Evolutionary conservation across 2,113 vertebrate species (phyloP).

Genomic region (Ailuropoda melanoleuca): DNA sequence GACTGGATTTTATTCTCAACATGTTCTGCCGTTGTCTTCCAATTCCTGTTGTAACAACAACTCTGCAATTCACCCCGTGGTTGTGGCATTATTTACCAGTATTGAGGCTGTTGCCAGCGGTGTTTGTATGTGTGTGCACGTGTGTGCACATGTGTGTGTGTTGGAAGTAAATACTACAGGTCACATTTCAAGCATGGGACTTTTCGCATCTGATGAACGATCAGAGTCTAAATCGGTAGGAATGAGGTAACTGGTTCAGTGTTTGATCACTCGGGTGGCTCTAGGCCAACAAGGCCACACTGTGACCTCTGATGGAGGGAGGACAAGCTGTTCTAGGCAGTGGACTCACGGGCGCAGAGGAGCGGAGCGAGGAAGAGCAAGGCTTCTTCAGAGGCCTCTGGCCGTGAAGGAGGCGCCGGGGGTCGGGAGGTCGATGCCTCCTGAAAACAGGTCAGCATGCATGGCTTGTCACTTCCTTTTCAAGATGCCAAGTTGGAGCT

Average conservation of each 20-base stretch:
- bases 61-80: background rate
- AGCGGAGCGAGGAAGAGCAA: background rate
- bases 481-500: background rate
- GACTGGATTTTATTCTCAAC: background rate
- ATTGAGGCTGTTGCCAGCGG: background rate
- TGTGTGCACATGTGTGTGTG: background rate
- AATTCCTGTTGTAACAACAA: background rate
- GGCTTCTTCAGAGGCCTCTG: background rate
- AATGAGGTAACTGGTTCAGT: background rate
- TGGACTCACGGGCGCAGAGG: background rate
- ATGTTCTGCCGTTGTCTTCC: background rate
- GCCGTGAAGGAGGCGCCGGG: background rate
- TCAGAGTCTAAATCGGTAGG: background rate
- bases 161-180: background rate
- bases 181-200: background rate
- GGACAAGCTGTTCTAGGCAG: background rate
- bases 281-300: background rate
- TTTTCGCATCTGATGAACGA: background rate
- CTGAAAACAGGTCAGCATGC: accelerated
- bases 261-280: background rate
- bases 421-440: background rate
- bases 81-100: background rate
- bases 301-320: no score
- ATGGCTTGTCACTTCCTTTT: background rate
- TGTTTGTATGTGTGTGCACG: background rate